These are phyloP conservation scores for Myrmecobius fasciatus DNA, from an alignment of 2,113 vertebrate genomes.

Conservation along the genomic window DNA sequence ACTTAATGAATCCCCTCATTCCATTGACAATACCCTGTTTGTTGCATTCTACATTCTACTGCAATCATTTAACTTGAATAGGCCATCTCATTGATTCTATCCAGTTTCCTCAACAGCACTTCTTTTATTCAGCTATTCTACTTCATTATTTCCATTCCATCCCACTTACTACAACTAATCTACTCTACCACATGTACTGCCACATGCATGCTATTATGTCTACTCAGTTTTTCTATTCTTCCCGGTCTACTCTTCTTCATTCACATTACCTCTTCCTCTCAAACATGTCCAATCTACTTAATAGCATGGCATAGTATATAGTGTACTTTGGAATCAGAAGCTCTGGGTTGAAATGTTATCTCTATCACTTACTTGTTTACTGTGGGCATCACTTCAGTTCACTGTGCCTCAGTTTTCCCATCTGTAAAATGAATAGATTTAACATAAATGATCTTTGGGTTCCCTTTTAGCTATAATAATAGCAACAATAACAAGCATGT, in stretches of 20 bases:
- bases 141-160: not conserved
- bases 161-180: not conserved
- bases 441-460: no score
- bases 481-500: no score
- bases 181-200: not conserved
- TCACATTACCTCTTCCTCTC: not conserved
- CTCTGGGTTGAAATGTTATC: not conserved
- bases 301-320: not conserved
- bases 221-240: not conserved
- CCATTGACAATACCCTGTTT: not conserved
- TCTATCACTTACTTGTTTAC: not conserved
- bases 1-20: not conserved
- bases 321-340: not conserved
- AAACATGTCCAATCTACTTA: not conserved
- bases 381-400: not conserved
- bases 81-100: not conserved
- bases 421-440: not conserved
- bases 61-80: not conserved
- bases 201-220: not conserved
- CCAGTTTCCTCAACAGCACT: not conserved
- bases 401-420: not conserved
- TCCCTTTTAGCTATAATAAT: no score
- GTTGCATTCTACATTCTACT: not conserved
- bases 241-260: not conserved
- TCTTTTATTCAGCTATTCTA: not conserved